Evolutionary conservation across 2,797 vertebrate species (phyloP).

Genomic region (Falco naumanni): DNA sequence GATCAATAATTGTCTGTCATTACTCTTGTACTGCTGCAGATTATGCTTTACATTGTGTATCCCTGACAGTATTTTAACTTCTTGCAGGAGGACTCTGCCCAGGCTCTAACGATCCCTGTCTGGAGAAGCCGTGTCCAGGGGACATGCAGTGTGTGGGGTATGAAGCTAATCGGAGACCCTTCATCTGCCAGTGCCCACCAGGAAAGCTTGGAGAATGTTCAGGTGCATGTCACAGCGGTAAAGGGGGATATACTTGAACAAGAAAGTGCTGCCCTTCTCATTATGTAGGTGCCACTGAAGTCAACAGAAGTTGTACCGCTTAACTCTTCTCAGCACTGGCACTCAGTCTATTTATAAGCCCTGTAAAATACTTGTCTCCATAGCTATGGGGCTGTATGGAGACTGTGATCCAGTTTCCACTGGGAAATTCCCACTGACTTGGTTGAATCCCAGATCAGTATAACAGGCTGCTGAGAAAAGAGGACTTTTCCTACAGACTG

Average conservation of each 20-base stretch:
- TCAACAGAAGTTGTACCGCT: not conserved
- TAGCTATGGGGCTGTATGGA: not conserved
- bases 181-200: slow-evolving; percentile 93
- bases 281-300: not conserved
- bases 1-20: not conserved
- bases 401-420: not conserved
- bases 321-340: not conserved
- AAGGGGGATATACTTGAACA: not conserved
- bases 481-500: not conserved
- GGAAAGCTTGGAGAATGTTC: slow-evolving; percentile 96
- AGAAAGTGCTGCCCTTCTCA: not conserved
- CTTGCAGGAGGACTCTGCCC: slow-evolving; percentile 87
- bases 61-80: slow-evolving; percentile 40
- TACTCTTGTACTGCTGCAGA: not conserved
- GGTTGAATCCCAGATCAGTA: not conserved
- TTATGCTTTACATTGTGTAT: not conserved
- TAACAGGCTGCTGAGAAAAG: slow-evolving; percentile 5
- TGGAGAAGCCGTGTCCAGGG: slow-evolving; percentile 90
- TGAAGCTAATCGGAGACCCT: slow-evolving; percentile 85
- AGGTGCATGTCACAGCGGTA: slow-evolving; percentile 72
- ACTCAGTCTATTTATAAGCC: not conserved
- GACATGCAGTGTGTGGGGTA: slow-evolving; percentile 96
- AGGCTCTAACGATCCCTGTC: slow-evolving; percentile 85
- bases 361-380: not conserved
- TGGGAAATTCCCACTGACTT: slow-evolving; percentile 15